Base-by-base conservation (phyloP, 2,888 invertebrate genomes). In the Dendrolimus pini region DNA sequence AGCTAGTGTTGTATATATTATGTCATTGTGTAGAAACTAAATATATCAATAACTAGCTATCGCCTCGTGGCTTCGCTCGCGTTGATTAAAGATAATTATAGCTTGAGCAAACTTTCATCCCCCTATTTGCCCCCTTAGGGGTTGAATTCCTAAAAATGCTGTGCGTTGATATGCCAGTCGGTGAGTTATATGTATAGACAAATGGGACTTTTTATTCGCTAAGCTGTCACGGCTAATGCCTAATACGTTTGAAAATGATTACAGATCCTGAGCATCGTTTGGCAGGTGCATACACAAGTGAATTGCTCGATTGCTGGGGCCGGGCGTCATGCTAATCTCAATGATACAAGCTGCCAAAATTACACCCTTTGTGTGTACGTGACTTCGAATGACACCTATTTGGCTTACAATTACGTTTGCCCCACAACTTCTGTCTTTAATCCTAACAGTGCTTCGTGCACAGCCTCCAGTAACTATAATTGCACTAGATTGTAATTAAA, bases 371-470 rank as follows among this genome's bases (percentile, higher is more conserved):
- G 91, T 63, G 74, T 82, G 54, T 76, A 69, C 60, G 62, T 68
- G 59, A 65, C 65, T 52, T 60, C 69, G n/a, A 73, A 59, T 13
- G 63, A 60, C 53, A 65, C 70, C 14, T 88, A 75, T 60, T 1
- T 78, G 9, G 61, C 79, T 8, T 89, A 85, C 65, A 66, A 80
- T 68, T 88, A 86, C 67, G 74, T 74, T 13, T 90, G 90, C 59
- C 87, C 89, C 0, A 73, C 80, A 0, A 83, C 80, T 1, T 85
- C 89, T 0, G 65, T 85, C 53, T 91, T 91, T 70, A 82, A 86
- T 60, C 87, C 88, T 0, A 65, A 61, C 42, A 65, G 72, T 0
- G 62, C 71, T 0, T 68, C 60, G 47, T 91, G 91, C 63, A 86
- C 88, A 12, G 67, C 71, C 0, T 47, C 58, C n/a, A 58, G 52